phyloP scores from a whole-genome alignment of 2,797 vertebrate species.

The Aulostomus chinensis region DNA sequence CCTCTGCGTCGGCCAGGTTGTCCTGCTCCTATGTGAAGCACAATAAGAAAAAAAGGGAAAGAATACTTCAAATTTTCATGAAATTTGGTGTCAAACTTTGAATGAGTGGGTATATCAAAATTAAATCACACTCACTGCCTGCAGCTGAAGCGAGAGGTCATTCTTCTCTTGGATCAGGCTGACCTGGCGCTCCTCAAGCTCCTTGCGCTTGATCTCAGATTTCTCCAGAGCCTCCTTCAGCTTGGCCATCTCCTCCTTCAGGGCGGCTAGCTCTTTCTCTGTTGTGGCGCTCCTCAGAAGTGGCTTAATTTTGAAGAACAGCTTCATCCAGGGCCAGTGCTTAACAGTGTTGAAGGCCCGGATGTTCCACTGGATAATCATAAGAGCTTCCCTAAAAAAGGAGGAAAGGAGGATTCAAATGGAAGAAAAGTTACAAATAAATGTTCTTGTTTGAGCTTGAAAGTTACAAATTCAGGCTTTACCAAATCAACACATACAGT shows the following conservation, averaged over 20 bases:
- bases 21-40: conserved; percentile 87
- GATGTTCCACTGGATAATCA: conserved; percentile 95
- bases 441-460: no score
- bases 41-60: neutral
- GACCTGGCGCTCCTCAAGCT: conserved; percentile 92
- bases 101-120: no score
- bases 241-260: conserved; percentile 76
- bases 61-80: neutral
- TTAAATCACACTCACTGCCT: conserved; percentile 88
- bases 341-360: conserved; percentile 92
- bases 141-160: conserved; percentile 89
- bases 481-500: no score
- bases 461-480: no score
- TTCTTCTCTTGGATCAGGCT: conserved; percentile 90
- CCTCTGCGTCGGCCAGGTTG: conserved; percentile 91
- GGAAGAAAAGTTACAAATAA: no score
- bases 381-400: conserved; percentile 85
- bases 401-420: neutral
- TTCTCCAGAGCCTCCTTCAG: conserved; percentile 80
- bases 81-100: no score
- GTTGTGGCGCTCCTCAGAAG: conserved; percentile 89
- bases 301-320: conserved; percentile 96
- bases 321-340: conserved; percentile 95
- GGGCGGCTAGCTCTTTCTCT: conserved; percentile 79
- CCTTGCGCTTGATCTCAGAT: conserved; percentile 89